Conservation (phyloP, 2,888 invertebrate species). For the Subacronicta megacephala region DNA sequence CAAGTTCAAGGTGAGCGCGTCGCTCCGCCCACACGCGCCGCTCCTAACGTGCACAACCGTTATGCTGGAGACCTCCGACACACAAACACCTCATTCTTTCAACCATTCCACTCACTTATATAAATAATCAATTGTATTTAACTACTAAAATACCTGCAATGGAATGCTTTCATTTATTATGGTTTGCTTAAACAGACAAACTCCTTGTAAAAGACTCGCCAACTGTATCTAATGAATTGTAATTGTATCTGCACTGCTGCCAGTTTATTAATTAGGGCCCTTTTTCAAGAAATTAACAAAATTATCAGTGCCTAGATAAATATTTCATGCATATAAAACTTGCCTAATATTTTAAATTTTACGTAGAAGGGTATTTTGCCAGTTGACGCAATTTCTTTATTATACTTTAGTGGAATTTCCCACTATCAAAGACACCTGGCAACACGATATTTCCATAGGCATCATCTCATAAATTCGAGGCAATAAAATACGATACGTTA, state of each 20-base stretch:
- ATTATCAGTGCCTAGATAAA: too few species aligned
- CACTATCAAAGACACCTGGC: constrained; percentile 70
- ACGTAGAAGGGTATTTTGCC: constrained; percentile 32
- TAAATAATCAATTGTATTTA: constrained; percentile 69
- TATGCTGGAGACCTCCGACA: constrained; percentile 79
- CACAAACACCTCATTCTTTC: constrained; percentile 74
- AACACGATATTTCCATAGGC: constrained; percentile 70
- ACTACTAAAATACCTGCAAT: constrained; percentile 59
- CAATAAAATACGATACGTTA: constrained; percentile 69
- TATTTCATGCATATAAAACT: not conserved
- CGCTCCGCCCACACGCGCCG: constrained; percentile 86
- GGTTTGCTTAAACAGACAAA: constrained; percentile 37
- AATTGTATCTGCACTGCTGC: too few species aligned
- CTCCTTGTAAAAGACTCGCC: constrained; percentile 12
- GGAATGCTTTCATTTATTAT: constrained; percentile 50
- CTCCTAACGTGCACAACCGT: constrained; percentile 82
- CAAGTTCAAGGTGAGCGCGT: constrained; percentile 89
- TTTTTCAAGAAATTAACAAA: too few species aligned
- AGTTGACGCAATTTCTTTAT: constrained; percentile 52
- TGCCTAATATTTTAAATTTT: not conserved
- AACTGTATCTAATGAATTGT: constrained; percentile 2
- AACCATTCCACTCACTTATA: constrained; percentile 68
- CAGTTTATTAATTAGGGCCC: too few species aligned
- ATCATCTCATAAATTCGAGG: constrained; percentile 67
- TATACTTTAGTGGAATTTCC: constrained; percentile 71